Base-by-base conservation (phyloP, 2,888 invertebrate species). In the Spodoptera exigua region DNA sequence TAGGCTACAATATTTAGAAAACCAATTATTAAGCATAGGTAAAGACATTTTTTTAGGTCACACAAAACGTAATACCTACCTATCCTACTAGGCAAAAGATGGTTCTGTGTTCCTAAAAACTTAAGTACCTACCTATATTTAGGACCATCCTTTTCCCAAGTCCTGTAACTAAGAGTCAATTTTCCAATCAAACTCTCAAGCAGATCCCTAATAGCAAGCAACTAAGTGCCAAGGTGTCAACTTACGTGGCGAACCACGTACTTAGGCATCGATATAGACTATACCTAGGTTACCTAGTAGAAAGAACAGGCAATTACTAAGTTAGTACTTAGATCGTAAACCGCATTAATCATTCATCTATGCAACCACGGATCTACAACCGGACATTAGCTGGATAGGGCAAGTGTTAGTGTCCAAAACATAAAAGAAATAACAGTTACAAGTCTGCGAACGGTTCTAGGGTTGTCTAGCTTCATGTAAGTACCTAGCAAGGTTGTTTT, bases 391-490 rank as follows among this genome's bases (percentile, higher is more conserved):
- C 48, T 59, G 39, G 60, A 60, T 70, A 70, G 7, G 56, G 43
- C 44, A 49, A 65, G 65, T 58, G 70, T 70, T 70, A 70, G 65
- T 55, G 51, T 57, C 66, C 51, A 70, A 70, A 70, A 69, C 70
- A 69, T 69, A 79, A 76, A 79, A 79, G 69, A 78, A 76, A 74
- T 73, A 80, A 79, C 72, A 70, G 78, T 77, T 75, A 75, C 65
- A 68, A 67, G 72, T 76, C 61, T 40, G 54, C 52, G 61, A 56
- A 27, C 10, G 18, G 44, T 45, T 34, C 14, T 69, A 68, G 68
- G 68, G 68, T 34, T 69, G 68, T 41, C 68, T 18, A 54, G 27
- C 27, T 7, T 27, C 1, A 27, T 27, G 0, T 27, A 27, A 7
- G 27, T 27, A 27, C 1, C 18, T 18, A 3, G 3, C 9, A 9